Conservation (phyloP, 1,140 invertebrate genomes). For the Macrocentrus cingulum region DNA sequence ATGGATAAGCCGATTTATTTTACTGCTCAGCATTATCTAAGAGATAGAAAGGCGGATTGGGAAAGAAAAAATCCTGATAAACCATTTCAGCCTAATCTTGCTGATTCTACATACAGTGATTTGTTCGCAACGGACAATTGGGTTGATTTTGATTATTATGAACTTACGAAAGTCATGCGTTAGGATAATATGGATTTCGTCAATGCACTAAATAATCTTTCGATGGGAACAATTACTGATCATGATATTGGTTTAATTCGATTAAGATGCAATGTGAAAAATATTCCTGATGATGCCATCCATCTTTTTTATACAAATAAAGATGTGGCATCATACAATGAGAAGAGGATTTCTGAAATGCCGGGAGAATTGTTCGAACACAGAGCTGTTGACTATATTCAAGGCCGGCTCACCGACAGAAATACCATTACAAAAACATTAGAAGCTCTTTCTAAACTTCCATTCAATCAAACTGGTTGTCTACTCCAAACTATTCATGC, state of each 20-base stretch:
- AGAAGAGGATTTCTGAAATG: background rate
- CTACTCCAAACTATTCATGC: background rate
- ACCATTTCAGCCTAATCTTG: background rate
- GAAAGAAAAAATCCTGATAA: background rate
- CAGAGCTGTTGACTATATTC: background rate
- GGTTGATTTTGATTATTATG: constrained; percentile 22
- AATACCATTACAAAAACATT: background rate
- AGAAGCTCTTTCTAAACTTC: background rate
- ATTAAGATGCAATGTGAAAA: background rate
- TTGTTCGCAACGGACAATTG: constrained; percentile 8
- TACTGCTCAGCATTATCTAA: constrained; percentile 1
- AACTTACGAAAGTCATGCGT: constrained; percentile 33
- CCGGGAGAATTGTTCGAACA: background rate
- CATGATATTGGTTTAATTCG: background rate
- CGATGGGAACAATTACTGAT: constrained; percentile 24
- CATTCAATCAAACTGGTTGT: background rate
- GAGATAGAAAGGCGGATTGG: constrained; percentile 4
- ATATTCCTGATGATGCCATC: background rate
- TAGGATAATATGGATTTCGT: constrained; percentile 30
- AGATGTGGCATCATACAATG: constrained; percentile 2
- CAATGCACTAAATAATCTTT: constrained; percentile 29
- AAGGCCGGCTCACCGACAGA: background rate
- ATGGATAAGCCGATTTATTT: constrained; percentile 26
- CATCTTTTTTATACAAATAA: constrained; percentile 6
- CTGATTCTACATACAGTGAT: background rate